Conservation (phyloP, 2,113 vertebrate genomes). For the Ivindomyrus marchei region DNA sequence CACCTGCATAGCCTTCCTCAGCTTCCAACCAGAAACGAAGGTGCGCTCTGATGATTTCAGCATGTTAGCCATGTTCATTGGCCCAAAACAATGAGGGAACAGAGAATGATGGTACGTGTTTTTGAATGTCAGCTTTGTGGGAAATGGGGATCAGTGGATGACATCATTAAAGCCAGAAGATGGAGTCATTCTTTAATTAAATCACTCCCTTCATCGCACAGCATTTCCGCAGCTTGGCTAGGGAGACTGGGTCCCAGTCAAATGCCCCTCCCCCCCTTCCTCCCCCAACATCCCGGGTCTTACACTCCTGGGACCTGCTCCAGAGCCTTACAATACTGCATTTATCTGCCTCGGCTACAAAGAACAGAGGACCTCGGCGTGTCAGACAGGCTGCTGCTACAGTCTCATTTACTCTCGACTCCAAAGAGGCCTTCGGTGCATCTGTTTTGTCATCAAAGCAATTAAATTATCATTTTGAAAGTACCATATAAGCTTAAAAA, state of each 20-base stretch:
- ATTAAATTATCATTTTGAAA: not conserved
- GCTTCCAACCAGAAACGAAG: not conserved
- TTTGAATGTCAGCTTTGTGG: not conserved
- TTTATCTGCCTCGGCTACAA: not conserved
- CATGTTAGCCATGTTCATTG: not conserved
- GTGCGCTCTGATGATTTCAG: not conserved
- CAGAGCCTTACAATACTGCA: not conserved
- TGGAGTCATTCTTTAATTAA: constrained; percentile 2
- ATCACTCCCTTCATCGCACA: constrained; percentile 1
- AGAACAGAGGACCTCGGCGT: not conserved
- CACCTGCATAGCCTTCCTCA: not conserved
- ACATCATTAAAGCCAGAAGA: constrained; percentile 15
- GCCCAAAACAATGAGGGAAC: not conserved
- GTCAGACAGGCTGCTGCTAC: not conserved
- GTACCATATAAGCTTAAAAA: not conserved
- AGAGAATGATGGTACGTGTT: not conserved
- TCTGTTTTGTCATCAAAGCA: not conserved
- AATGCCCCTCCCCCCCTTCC: not conserved
- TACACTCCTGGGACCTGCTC: not conserved
- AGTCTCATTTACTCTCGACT: not conserved
- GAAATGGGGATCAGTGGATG: not conserved
- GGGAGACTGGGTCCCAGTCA: not conserved
- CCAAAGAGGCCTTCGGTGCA: not conserved
- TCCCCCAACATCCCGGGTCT: not conserved
- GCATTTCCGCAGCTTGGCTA: constrained; percentile 13